phyloP scores from a whole-genome alignment of 64 coral and sea anemone genomes.

The Platygyra sinensis region DNA sequence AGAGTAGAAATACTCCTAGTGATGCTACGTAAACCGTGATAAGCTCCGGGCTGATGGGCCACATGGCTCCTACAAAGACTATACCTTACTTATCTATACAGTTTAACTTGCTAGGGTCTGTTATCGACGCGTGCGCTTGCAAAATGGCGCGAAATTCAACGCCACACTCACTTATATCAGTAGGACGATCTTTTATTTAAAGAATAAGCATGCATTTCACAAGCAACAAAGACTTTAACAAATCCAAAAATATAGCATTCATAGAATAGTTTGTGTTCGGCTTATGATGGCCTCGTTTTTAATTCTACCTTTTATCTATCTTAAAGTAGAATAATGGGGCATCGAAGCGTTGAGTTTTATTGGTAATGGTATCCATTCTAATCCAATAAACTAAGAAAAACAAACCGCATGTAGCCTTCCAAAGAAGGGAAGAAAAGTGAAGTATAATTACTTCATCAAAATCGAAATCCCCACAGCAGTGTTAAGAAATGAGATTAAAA shows the following conservation, averaged over 20 bases:
- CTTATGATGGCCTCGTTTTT: neutral
- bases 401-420: neutral
- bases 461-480: neutral
- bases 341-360: neutral
- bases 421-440: neutral
- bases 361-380: too few species aligned
- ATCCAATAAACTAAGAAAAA: neutral
- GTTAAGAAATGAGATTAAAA: neutral
- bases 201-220: slow-evolving; percentile 35
- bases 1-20: too few species aligned
- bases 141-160: too few species aligned
- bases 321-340: neutral
- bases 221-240: neutral
- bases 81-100: too few species aligned
- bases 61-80: too few species aligned
- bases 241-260: neutral
- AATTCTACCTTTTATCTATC: neutral
- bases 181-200: slow-evolving; percentile 32
- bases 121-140: too few species aligned
- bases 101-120: too few species aligned
- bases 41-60: too few species aligned
- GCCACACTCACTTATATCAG: neutral
- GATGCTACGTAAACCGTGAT: too few species aligned
- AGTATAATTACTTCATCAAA: neutral
- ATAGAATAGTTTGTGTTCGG: neutral